Conservation (phyloP, 2,113 vertebrate genomes). For the Hyperoodon ampullatus region DNA sequence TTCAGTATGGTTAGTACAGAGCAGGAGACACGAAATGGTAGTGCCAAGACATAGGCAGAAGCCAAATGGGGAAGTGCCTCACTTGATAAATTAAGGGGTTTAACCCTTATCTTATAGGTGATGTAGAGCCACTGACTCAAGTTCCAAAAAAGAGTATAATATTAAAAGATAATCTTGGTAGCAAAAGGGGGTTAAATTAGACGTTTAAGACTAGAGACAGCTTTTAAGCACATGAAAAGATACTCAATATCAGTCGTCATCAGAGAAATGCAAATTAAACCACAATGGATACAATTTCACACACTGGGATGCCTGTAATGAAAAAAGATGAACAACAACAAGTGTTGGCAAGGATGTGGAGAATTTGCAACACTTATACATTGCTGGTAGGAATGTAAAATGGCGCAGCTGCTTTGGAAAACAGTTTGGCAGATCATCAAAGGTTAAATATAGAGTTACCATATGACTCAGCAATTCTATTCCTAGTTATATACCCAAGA, state of each 20-base stretch:
- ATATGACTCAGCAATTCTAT: not conserved
- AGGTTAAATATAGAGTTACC: not conserved
- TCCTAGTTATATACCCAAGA: not conserved
- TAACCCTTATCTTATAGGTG: not conserved
- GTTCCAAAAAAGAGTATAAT: not conserved
- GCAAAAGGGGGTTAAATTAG: not conserved
- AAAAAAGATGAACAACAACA: not conserved
- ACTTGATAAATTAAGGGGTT: not conserved
- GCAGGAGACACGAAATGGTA: not conserved
- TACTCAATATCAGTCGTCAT: not conserved
- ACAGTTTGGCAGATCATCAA: not conserved
- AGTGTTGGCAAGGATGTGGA: not conserved
- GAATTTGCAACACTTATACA: not conserved
- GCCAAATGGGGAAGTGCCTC: not conserved
- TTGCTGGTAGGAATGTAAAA: not conserved
- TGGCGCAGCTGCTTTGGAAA: not conserved
- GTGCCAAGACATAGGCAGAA: not conserved
- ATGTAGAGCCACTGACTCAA: not conserved
- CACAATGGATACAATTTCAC: not conserved
- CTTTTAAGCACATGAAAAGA: not conserved
- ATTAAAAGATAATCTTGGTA: conserved; percentile 9
- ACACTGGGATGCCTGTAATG: not conserved
- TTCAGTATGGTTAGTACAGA: not conserved
- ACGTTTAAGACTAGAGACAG: not conserved
- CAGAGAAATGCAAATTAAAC: not conserved